Percentiles rank a stretch among this genome's conserved stretches.
Evolutionary conservation across 2,797 vertebrate species (phyloP).

Genomic region (Paratrypauchen microcephalus): DNA sequence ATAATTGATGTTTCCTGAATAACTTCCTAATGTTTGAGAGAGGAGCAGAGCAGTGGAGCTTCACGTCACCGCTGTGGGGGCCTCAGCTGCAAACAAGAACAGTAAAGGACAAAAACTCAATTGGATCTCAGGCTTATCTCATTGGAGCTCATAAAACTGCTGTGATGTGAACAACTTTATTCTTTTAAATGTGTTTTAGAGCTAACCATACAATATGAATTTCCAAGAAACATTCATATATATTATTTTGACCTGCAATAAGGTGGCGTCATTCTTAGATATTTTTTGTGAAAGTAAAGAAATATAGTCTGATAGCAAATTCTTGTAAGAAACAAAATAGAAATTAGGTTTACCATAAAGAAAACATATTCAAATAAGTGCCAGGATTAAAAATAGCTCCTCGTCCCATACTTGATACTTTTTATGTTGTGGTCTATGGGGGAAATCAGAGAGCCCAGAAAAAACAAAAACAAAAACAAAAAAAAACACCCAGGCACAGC

Average conservation of each 20-base stretch:
- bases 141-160: not conserved
- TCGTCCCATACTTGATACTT: too few species aligned
- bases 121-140: not conserved
- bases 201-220: not conserved
- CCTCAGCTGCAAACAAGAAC: conserved; percentile 18
- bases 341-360: too few species aligned
- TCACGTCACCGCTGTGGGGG: not conserved
- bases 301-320: not conserved
- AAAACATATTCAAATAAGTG: too few species aligned
- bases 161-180: not conserved
- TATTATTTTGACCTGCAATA: not conserved
- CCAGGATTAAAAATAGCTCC: too few species aligned
- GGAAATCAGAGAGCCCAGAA: too few species aligned
- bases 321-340: too few species aligned
- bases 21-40: conserved; percentile 2
- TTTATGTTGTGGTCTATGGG: too few species aligned
- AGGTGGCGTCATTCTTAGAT: not conserved
- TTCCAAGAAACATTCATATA: not conserved
- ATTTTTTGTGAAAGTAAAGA: not conserved
- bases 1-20: conserved; percentile 19
- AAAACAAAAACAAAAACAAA: too few species aligned
- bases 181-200: conserved; percentile 3
- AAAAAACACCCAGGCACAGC: too few species aligned
- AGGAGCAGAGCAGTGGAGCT: not conserved
- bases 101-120: conserved; percentile 1